phyloP scores from a whole-genome alignment of 2,113 vertebrate genomes.

The Nycticryphes semicollaris region DNA sequence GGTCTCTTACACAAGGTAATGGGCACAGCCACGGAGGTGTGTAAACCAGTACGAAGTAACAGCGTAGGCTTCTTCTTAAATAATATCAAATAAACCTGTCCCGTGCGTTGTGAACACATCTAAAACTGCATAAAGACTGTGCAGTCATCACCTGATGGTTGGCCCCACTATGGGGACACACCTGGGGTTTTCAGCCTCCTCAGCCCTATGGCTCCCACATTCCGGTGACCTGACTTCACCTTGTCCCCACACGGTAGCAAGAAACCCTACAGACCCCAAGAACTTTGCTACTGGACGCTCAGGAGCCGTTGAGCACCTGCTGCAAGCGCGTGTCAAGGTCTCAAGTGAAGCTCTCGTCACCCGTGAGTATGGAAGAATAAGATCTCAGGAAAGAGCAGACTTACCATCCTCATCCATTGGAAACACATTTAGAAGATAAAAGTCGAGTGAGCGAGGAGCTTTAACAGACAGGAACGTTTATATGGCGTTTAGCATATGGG shows the following conservation, averaged over 20 bases:
- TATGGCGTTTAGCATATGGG: background rate
- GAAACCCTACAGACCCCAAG: rapidly evolving
- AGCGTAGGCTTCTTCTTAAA: background rate
- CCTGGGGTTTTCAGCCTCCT: background rate
- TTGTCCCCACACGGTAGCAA: rapidly evolving
- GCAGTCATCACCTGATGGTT: no score
- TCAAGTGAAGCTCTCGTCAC: background rate
- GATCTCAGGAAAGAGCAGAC: background rate
- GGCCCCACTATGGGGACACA: background rate
- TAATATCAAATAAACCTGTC: background rate
- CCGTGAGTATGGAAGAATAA: rapidly evolving
- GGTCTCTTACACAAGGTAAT: background rate
- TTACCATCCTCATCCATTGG: constrained; percentile 53
- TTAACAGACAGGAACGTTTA: background rate
- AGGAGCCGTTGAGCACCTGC: background rate
- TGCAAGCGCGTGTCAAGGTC: rapidly evolving
- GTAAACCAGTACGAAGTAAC: background rate
- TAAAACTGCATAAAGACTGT: background rate
- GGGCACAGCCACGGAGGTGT: background rate
- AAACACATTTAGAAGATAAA: constrained; percentile 62
- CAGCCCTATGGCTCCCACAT: no score
- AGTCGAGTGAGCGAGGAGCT: background rate
- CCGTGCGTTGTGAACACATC: rapidly evolving
- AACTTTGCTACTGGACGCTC: background rate
- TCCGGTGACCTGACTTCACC: rapidly evolving